Evolutionary conservation across 2,888 invertebrate species (phyloP).

Genomic region (Drosophila hamatofila): DNA sequence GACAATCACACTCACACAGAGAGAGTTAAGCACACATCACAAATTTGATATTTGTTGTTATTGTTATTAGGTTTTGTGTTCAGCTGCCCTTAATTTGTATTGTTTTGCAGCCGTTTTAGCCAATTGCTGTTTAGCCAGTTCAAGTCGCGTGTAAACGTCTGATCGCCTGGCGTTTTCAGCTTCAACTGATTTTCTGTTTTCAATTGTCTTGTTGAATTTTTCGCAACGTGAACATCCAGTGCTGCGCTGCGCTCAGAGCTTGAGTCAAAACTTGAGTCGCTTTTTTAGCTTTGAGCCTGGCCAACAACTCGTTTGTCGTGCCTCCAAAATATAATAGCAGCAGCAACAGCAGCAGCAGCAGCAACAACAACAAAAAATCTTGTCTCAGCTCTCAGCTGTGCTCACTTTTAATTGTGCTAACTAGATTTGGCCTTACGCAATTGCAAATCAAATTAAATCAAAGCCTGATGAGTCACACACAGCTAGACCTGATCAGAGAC

Average conservation of each 20-base stretch:
- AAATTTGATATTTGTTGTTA: constrained; percentile 48
- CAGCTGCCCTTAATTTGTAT: constrained; percentile 23
- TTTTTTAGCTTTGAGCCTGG: constrained; percentile 43
- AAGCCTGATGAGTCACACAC: constrained; percentile 67
- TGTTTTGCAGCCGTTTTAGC: constrained; percentile 12
- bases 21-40: constrained; percentile 18
- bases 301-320: constrained; percentile 75
- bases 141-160: constrained; percentile 55
- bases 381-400: constrained; percentile 42
- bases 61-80: constrained; percentile 46
- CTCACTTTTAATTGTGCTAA: constrained; percentile 73
- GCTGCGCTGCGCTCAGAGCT: constrained; percentile 26
- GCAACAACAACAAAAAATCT: constrained; percentile 5
- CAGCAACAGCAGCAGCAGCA: neutral
- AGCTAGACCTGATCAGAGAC: neutral
- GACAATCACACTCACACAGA: neutral
- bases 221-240: constrained; percentile 50
- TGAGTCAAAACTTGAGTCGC: constrained; percentile 57
- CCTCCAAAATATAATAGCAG: constrained; percentile 62
- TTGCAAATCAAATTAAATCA: constrained; percentile 64
- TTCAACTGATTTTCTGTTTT: constrained; percentile 71
- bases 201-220: constrained; percentile 69
- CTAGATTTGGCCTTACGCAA: constrained; percentile 70
- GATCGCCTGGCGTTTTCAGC: constrained; percentile 63
- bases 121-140: constrained; percentile 6